Evolutionary conservation across 1,140 invertebrate species (phyloP), one percentile per base, ranked within the genome.

Genomic region (Brachystomella parvula): DNA sequence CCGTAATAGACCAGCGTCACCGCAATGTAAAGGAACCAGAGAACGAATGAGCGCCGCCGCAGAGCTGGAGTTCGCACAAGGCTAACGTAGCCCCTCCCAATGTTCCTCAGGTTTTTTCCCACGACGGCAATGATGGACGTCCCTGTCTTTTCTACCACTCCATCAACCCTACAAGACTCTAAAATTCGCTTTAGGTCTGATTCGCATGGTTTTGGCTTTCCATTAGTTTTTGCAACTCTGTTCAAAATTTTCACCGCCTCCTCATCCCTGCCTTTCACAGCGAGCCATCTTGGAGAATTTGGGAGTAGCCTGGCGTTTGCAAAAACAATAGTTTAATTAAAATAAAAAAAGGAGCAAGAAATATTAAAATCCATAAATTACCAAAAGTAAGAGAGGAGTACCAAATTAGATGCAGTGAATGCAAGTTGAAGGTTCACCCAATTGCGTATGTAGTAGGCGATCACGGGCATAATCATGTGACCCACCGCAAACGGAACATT

Each of bases 271-370:
- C 88, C 87, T 75, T 88, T 83, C 31, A 87, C 85, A 31, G 92
- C 76, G 24, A 93, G 77, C 90, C 90, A 93, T 70, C 89, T 81
- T 17, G 89, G 89, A 2, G 89, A 92, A 82, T 93, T 89, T 2
- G 89, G 89, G 30, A 92, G 78, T 21, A 90, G 78, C 82, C 83
- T 86, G 73, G 30, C 28, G 30, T 6, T 9, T 63, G 12, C 39
- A 53, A 28, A 44, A 44, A 44, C 39, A 44, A 44, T 44, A 44
- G 9, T n/a, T 44, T 44, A n/a, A n/a, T 44, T n/a, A 44, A 44
- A 44, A 44, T 44, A 44, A 44, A 44, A 44, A 32, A 59, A 9
- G n/a, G n/a, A 12, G 44, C 49, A 53, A 21, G 15, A n/a, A 39
- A 26, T 6, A 29, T 47, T 12, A 31, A 61, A n/a, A 21, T 65